Evolutionary conservation across 2,888 invertebrate genomes (phyloP).

Genomic region (Lithophane socia): DNA sequence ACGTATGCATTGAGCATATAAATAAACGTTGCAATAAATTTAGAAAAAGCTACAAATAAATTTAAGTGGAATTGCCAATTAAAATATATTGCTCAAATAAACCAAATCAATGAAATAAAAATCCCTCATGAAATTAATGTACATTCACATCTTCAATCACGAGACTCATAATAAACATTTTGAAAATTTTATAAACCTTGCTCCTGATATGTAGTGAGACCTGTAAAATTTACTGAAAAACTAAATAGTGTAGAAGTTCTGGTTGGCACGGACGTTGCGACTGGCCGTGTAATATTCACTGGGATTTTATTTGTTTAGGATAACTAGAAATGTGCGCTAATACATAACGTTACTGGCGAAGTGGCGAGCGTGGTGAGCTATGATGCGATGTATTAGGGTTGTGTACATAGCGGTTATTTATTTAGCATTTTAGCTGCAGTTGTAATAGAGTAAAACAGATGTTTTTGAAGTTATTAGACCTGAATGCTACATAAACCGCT

Average conservation of each 20-base stretch:
- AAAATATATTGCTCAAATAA: slow-evolving; percentile 67
- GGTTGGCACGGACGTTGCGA: slow-evolving; percentile 10
- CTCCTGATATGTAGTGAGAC: slow-evolving; percentile 89
- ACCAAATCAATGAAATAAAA: slow-evolving; percentile 64
- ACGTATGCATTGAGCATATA: slow-evolving; percentile 43
- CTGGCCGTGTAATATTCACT: slow-evolving; percentile 6
- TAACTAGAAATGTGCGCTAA: slow-evolving; percentile 32
- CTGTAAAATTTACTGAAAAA: slow-evolving; percentile 89
- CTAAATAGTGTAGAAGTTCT: slow-evolving; percentile 88
- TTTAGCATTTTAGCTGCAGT: slow-evolving; percentile 17
- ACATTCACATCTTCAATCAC: slow-evolving; percentile 81
- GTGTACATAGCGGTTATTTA: slow-evolving; percentile 10
- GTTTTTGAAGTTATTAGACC: background rate
- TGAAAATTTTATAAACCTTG: slow-evolving; percentile 86
- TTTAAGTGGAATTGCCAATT: slow-evolving; percentile 68
- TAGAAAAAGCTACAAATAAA: slow-evolving; percentile 53
- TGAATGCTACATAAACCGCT: slow-evolving; percentile 24
- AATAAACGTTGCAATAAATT: slow-evolving; percentile 49
- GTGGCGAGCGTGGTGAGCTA: slow-evolving; percentile 25
- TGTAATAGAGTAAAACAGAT: background rate
- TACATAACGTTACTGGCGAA: slow-evolving; percentile 32
- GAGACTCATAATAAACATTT: slow-evolving; percentile 80
- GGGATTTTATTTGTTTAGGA: background rate
- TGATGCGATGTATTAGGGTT: slow-evolving; percentile 18
- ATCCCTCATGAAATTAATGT: slow-evolving; percentile 69